These are phyloP conservation scores for Phortica magna DNA, from an alignment of 2,888 invertebrate species.

Conservation along the genomic window DNA sequence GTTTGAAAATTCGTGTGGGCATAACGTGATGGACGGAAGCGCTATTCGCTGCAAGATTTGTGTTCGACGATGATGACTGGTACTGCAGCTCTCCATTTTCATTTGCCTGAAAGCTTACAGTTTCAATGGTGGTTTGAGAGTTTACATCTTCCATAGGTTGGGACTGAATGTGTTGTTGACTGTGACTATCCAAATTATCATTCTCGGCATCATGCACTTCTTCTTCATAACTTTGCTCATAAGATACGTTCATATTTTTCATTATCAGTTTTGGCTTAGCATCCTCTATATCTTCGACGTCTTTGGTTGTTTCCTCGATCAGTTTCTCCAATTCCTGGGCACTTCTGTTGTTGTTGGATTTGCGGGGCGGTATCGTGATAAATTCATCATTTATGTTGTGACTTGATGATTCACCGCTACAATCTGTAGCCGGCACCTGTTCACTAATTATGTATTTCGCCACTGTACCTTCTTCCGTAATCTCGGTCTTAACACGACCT, in stretches of 20 bases:
- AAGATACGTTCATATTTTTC: conserved; percentile 63
- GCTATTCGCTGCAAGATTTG: conserved; percentile 39
- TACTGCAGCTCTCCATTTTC: conserved; percentile 74
- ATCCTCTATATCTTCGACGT: conserved; percentile 75
- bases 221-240: conserved; percentile 59
- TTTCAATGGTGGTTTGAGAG: conserved; percentile 55
- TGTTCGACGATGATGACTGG: conserved; percentile 55
- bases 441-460: conserved; percentile 73
- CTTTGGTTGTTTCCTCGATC: conserved; percentile 77
- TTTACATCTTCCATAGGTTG: conserved; percentile 50
- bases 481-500: conserved; percentile 72
- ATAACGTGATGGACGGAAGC: conserved; percentile 54
- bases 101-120: conserved; percentile 71
- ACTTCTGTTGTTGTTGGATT: conserved; percentile 64
- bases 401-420: conserved; percentile 35
- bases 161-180: conserved; percentile 49
- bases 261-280: conserved; percentile 70
- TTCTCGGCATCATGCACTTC: conserved; percentile 48
- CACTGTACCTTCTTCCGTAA: conserved; percentile 67
- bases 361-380: conserved; percentile 58
- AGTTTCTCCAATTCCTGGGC: conserved; percentile 75
- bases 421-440: conserved; percentile 50
- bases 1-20: conserved; percentile 73
- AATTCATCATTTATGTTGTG: conserved; percentile 68
- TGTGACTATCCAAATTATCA: conserved; percentile 57